phyloP scores from a whole-genome alignment of 2,113 vertebrate species.

The Eonycteris spelaea region DNA sequence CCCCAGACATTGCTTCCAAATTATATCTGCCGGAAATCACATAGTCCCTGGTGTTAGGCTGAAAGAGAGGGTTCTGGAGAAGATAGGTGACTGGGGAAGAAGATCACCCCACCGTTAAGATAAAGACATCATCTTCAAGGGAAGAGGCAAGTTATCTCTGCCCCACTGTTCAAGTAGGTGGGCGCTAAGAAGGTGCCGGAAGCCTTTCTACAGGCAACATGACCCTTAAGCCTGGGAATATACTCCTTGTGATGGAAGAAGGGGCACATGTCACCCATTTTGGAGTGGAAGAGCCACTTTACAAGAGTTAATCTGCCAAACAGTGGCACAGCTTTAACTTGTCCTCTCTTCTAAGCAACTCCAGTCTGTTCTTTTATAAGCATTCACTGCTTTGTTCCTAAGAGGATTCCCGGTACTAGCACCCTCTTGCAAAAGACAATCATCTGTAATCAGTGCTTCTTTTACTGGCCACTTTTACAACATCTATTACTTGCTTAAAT shows the following conservation, averaged over 20 bases:
- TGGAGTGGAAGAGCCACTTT: neutral
- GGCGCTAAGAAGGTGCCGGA: neutral
- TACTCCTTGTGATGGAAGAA: neutral
- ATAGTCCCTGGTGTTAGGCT: accelerated
- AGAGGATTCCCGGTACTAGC: neutral
- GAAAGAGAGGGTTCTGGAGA: neutral
- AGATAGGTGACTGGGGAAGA: neutral
- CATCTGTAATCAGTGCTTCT: neutral
- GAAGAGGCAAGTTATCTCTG: neutral
- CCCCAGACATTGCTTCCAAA: conserved; percentile 46
- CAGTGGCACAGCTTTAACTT: neutral
- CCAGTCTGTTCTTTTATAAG: neutral
- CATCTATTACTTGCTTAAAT: neutral
- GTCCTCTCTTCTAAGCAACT: neutral
- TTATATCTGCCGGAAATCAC: conserved; percentile 12
- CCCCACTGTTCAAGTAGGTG: neutral
- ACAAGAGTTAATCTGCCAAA: neutral
- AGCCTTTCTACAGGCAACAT: neutral
- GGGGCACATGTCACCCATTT: neutral
- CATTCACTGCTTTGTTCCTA: neutral
- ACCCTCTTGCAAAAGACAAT: neutral
- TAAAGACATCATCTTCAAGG: neutral
- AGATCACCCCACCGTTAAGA: conserved; percentile 56
- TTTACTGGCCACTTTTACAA: neutral
- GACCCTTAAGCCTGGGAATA: neutral